Base-by-base conservation (phyloP, 2,113 vertebrate genomes). In the Pleuronectes platessa region DNA sequence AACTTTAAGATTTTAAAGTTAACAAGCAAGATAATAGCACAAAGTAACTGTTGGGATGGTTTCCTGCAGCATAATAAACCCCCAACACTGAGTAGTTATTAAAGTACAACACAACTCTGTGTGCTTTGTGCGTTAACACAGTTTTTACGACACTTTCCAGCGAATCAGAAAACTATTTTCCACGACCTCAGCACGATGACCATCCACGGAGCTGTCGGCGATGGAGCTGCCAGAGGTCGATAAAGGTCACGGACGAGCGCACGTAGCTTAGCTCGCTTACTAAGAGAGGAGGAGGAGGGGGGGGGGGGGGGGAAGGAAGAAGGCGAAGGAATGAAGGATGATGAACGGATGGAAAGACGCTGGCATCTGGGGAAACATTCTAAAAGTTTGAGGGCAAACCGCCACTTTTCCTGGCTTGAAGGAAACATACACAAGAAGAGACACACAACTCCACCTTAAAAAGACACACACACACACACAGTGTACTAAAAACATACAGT, bases 341-440 rank as follows among this genome's bases (percentile, higher is more conserved):
- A 79, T 15, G 59, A 79, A 7, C 24, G 24, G 24, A 70, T 35
- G 79, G 71, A 83, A 84, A 84, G 69, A 83, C 3, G 40, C 2
- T 54, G 69, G 78, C 68, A 81, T 84, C 68, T 79, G 76, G 83
- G 64, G 71, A 84, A 88, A 68, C 59, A 64, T 64, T 76, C 11
- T n/a, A 3, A 2, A 4, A 20, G 61, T 80, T 47, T 0, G 42
- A 82, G 58, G 65, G 53, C 59, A 53, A 23, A 70, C 69, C 26
- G 56, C 31, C 71, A 56, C 21, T 64, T 74, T 82, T 83, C 69
- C 81, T 78, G 81, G 86, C 83, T 0, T 1, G 0, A 15, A 12
- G 3, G 71, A 68, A 21, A 18, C 75, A 18, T 24, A 14, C 37
- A 61, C 26, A 40, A 2, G 53, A 18, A 21, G 24, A 68, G 62